These are phyloP conservation scores for Torymus auratus DNA, from an alignment of 2,888 invertebrate genomes.

Conservation along the genomic window DNA sequence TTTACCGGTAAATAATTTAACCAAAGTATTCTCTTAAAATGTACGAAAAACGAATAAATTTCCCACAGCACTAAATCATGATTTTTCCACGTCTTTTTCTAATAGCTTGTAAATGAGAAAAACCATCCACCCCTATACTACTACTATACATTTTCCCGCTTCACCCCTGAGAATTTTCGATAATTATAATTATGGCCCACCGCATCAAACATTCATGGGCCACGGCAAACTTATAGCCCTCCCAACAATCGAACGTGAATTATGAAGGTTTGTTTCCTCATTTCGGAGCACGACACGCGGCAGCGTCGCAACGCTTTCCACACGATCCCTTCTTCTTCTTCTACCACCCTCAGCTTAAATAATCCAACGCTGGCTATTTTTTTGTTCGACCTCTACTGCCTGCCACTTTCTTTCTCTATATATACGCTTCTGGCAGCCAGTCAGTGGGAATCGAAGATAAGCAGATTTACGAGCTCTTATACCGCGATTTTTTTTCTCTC, in stretches of 20 bases:
- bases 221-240: not conserved
- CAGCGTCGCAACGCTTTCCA: not conserved
- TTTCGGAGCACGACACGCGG: not conserved
- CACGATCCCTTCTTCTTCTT: not conserved
- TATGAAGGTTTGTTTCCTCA: constrained; percentile 10
- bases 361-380: constrained; percentile 27
- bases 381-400: not conserved
- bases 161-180: not conserved
- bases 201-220: constrained; percentile 23
- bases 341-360: not conserved
- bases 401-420: no score
- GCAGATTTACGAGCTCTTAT: constrained; percentile 44
- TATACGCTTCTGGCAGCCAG: no score
- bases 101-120: not conserved
- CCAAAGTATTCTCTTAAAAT: no score
- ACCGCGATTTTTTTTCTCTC: constrained; percentile 13
- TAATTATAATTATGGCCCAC: not conserved
- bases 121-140: not conserved
- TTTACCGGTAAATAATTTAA: no score
- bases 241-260: not conserved
- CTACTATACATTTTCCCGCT: no score
- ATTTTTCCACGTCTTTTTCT: not conserved
- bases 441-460: constrained; percentile 47
- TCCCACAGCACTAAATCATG: not conserved
- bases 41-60: not conserved